Conservation (phyloP, 2,888 invertebrate genomes). For the Imbricaverruca yamaguchii region DNA sequence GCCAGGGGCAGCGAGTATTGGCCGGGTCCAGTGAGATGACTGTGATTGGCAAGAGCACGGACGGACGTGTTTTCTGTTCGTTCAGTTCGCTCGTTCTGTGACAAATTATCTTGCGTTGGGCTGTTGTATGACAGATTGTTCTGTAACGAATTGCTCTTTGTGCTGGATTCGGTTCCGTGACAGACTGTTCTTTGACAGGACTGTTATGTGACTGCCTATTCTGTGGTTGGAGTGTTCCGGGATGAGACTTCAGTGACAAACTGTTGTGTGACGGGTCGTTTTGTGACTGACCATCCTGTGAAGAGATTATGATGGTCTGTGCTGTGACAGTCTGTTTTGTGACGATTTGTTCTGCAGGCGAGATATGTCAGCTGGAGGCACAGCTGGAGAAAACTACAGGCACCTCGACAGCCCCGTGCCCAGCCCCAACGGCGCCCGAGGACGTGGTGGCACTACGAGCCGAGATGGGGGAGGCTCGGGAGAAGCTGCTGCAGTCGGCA, state of each 20-base stretch:
- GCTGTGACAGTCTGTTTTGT: background rate
- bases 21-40: too few species aligned
- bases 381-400: background rate
- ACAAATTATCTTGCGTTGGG: too few species aligned
- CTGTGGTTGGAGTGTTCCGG: background rate
- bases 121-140: too few species aligned
- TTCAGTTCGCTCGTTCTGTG: too few species aligned
- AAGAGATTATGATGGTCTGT: background rate
- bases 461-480: background rate
- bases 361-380: background rate
- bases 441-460: background rate
- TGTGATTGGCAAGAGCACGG: too few species aligned
- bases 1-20: too few species aligned
- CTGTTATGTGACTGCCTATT: background rate
- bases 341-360: background rate
- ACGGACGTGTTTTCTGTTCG: too few species aligned
- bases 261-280: background rate
- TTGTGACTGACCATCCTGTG: too few species aligned
- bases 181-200: too few species aligned
- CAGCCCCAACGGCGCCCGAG: background rate
- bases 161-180: too few species aligned
- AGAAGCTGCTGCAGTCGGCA: background rate
- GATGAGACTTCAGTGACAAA: background rate
- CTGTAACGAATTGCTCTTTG: too few species aligned
- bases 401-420: background rate